Evolutionary conservation across 2,113 vertebrate species (phyloP), one percentile per base, ranked within the genome.

Genomic region (Serinus canaria): DNA sequence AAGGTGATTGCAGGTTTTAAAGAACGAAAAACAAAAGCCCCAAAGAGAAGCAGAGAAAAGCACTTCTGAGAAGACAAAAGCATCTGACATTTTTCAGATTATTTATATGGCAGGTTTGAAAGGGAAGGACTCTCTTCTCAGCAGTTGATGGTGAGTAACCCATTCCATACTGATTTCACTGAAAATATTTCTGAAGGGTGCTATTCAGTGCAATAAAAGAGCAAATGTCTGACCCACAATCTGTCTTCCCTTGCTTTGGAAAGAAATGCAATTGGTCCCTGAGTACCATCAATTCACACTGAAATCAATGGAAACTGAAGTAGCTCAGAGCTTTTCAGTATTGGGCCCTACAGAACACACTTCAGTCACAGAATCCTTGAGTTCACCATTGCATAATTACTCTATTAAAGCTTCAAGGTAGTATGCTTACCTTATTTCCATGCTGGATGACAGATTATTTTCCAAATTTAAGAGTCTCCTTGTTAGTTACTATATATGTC

Each of bases 371-470:
- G 11, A 49, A 52, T 39, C 60, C 28, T 47, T 83, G 41, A 90
- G 49, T 73, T 95, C 60, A 83, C 52, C 79, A 94, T 35, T 88
- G 62, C 68, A 58, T 93, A 96, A 97, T 94, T 94, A 94, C 43
- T 91, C 56, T 84, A 37, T 56, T 89, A 44, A 76, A n/a, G 60
- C 47, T 90, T 96, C 93, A 92, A 84, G 88, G 95, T 90, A 84
- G 35, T 56, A 62, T 17, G 18, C 96, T 97, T 94, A 80, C 60
- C 86, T 90, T 83, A 60, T 89, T 89, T 94, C 92, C 69, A 79
- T 41, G 72, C 13, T 76, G 60, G 30, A 84, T 25, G 18, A 92
- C 35, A 92, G 62, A 95, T 94, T 80, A 77, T 92, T 93, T 97
- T 89, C 46, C 74, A 72, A 85, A 53, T 81, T 96, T 47, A 89